Base-by-base conservation (phyloP, 2,797 vertebrate genomes). In the Hydrophis major region DNA sequence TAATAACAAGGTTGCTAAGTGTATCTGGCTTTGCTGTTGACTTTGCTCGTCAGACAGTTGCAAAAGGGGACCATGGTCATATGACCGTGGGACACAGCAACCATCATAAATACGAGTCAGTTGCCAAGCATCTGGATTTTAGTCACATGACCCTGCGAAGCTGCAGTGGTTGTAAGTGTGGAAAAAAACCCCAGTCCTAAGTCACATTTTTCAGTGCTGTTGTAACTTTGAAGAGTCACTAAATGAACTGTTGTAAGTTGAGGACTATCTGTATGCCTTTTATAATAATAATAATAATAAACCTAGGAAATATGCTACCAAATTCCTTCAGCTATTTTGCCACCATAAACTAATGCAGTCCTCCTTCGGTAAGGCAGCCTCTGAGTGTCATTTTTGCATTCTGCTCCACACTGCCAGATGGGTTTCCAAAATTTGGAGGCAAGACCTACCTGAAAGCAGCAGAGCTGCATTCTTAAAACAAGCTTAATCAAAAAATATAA, bases 1-100 rank as follows among this genome's bases (percentile, higher is more conserved):
- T 16, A 32, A 2, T 6, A 32, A 69, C n/a, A 32, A 0, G 2
- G 5, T 16, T 2, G n/a, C 14, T 2, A 32, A 16, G 5, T 6
- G 13, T 6, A 32, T 69, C 4, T 14, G 63, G n/a, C 13, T 69
- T 16, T n/a, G 28, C n/a, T 1, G 12, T 13, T 63, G 27, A 63
- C 4, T 63, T 63, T n/a, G 61, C 1, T 28, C 11, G 4, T 63
- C 61, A 28, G 27, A 63, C 13, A 4, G 27, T 13, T 0, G 4
- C 11, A 28, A 28, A 63, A 63, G 61, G 61, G 61, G 61, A 61
- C 27, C 60, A 2, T 37, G 37, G 37, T 37, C 37, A 61, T 8
- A 1, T 61, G 25, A 28, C 25, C 27, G 0, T 10, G 4, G 25
- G 61, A 63, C 10, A 1, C 27, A 12, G 61, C 27, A 11, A 63